Percentiles rank a stretch among this genome's conserved stretches.
Evolutionary conservation across 1,140 invertebrate genomes (phyloP).

Genomic region (Phymastichus coffea): DNA sequence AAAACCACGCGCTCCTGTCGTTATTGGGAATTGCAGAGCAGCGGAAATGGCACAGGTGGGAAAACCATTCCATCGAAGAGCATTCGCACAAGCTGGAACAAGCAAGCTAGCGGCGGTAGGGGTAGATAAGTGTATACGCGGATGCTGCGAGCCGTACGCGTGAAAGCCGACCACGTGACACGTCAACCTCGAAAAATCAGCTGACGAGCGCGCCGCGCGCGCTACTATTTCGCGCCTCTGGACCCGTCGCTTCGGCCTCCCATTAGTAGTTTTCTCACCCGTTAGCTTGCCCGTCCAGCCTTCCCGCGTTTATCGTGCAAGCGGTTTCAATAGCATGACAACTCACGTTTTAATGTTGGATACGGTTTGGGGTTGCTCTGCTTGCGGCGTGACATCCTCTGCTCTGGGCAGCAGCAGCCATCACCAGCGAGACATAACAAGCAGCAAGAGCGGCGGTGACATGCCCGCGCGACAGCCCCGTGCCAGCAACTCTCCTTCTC

Average conservation of each 20-base stretch:
- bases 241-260: no score
- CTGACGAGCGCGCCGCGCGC: neutral
- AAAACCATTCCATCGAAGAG: no score
- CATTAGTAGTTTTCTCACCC: no score
- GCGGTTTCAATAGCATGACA: no score
- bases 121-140: no score
- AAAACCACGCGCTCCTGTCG: no score
- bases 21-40: no score
- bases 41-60: no score
- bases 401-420: conserved; percentile 41
- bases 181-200: conserved; percentile 13
- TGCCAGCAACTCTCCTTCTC: neutral
- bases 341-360: conserved; percentile 68
- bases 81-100: no score
- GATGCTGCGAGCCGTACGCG: neutral
- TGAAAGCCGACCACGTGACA: conserved; percentile 3
- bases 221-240: neutral
- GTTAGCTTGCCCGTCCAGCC: no score
- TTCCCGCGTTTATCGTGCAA: no score
- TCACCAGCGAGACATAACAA: conserved; percentile 46
- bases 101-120: no score
- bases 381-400: conserved; percentile 66
- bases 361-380: conserved; percentile 69
- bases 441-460: conserved; percentile 39
- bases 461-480: conserved; percentile 32